These are phyloP conservation scores for Prosopocoilus inquinatus DNA, from an alignment of 2,888 invertebrate genomes.

Conservation along the genomic window DNA sequence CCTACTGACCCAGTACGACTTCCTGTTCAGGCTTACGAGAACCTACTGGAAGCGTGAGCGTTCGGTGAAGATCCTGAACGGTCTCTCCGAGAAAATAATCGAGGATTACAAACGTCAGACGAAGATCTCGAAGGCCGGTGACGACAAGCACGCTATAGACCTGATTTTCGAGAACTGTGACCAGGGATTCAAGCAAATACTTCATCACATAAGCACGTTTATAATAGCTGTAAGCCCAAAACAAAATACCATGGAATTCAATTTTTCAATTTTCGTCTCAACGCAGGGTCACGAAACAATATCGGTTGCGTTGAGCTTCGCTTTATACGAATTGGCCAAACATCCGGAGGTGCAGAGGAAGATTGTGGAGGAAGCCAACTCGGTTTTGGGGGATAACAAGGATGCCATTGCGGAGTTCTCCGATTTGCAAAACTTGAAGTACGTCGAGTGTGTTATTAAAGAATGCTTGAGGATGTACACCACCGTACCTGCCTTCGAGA, in stretches of 20 bases:
- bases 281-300: constrained; percentile 1
- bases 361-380: constrained; percentile 1
- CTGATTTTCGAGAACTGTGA: neutral
- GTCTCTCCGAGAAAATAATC: constrained; percentile 22
- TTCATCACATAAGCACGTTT: neutral
- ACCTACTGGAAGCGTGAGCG: constrained; percentile 21
- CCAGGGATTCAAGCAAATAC: neutral
- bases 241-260: too few species aligned
- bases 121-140: too few species aligned
- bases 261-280: too few species aligned
- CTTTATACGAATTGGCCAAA: constrained; percentile 4
- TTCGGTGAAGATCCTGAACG: constrained; percentile 22
- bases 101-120: constrained; percentile 4
- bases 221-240: constrained; percentile 2
- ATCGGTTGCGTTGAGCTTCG: neutral
- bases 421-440: constrained; percentile 55
- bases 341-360: constrained; percentile 3
- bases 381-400: constrained; percentile 13
- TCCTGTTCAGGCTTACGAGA: constrained; percentile 22
- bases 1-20: constrained; percentile 22
- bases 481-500: constrained; percentile 53
- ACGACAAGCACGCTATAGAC: neutral
- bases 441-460: constrained; percentile 55
- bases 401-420: constrained; percentile 28
- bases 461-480: constrained; percentile 55